phyloP scores from a whole-genome alignment of 2,888 invertebrate genomes.

The Acleris emargana region DNA sequence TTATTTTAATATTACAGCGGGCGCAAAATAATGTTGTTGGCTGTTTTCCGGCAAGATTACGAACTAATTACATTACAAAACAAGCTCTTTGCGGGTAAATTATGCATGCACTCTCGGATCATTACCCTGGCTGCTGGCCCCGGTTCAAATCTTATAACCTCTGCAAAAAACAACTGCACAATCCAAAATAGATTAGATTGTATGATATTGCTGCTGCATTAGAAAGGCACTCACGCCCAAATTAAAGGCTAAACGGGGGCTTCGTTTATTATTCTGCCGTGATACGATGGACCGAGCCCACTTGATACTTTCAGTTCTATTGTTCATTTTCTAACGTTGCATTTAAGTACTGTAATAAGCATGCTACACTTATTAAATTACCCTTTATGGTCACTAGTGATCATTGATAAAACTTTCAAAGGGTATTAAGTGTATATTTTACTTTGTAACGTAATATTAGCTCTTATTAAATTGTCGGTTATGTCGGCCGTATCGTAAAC shows the following conservation, averaged over 20 bases:
- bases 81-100: constrained; percentile 80
- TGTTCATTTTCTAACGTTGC: background rate
- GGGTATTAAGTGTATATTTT: too few relatives aligned
- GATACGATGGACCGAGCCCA: constrained; percentile 4
- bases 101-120: constrained; percentile 82
- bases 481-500: too few relatives aligned
- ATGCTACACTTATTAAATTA: too few relatives aligned
- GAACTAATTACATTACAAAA: constrained; percentile 83
- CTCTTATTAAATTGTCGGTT: too few relatives aligned
- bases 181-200: constrained; percentile 32
- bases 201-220: constrained; percentile 34
- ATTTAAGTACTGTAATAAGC: too few relatives aligned
- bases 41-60: constrained; percentile 79
- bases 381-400: too few relatives aligned
- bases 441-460: too few relatives aligned
- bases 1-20: constrained; percentile 78
- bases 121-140: constrained; percentile 73
- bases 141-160: constrained; percentile 67
- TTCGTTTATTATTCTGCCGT: constrained; percentile 32
- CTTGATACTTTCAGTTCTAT: constrained; percentile 16
- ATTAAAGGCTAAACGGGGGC: constrained; percentile 28
- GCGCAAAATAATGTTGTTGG: constrained; percentile 76
- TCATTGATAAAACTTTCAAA: too few relatives aligned
- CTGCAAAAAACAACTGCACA: constrained; percentile 44
- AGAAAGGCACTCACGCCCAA: constrained; percentile 23